Evolutionary conservation across 2,888 invertebrate genomes (phyloP), one percentile per base, ranked within the genome.

Genomic region (Eledone cirrhosa): DNA sequence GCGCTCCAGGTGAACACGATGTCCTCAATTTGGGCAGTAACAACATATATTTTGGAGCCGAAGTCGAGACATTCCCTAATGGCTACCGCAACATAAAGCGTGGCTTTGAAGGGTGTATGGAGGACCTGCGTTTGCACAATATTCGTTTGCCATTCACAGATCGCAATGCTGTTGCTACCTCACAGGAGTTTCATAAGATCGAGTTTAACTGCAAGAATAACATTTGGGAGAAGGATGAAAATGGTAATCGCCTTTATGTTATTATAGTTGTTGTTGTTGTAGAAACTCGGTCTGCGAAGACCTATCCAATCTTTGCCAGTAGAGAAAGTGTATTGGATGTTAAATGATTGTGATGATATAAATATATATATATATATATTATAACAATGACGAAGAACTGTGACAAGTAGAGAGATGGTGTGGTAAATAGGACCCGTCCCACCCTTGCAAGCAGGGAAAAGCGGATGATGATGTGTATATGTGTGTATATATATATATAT

Each of bases 91-190:
- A 87, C 91, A 94, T 97, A 77, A 94, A 94, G 75, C 93, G 94
- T 74, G 97, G 98, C 0, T 97, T 97, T 90, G 93, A 95, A 79
- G 98, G 98, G 1, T 98, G 98, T 90, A 94, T 98, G 93, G 94
- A 96, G 80, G 96, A 96, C 87, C 93, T 97, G 48, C 92, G 94
- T 80, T 93, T 98, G 77, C 94, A 95, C 79, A 93, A 94, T 80
- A 93, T 94, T 13, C 92, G 93, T 0, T 93, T 97, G 78, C 96
- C 97, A 1, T 85, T 89, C 72, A 82, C 83, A 14, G 88, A 88
- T 47, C 87, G 87, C 86, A 94, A 93, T 93, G 2, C 86, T 72
- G 88, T 90, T 19, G 90, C 88, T 22, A 83, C 84, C 47, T 82
- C 88, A 63, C 87, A 88, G 94, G 77, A 87, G 75, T 87, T 91